phyloP scores from a whole-genome alignment of 2,888 invertebrate species.

The Bellardia bayeri region DNA sequence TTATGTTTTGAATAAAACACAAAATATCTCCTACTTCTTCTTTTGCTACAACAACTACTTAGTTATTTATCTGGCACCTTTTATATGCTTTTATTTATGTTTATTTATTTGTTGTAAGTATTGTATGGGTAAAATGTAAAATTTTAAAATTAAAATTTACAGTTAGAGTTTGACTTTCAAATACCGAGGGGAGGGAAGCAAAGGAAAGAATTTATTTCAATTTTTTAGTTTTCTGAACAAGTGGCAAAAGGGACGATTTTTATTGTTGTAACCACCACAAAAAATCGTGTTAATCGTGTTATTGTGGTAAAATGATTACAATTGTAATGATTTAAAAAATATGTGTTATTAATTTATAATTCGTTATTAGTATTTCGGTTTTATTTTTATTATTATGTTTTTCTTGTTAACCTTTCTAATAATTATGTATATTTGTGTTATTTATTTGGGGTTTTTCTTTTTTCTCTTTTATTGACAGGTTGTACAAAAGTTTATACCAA shows the following conservation, averaged over 20 bases:
- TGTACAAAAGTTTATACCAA: constrained; percentile 99
- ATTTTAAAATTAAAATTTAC: constrained; percentile 63
- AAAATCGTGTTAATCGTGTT: constrained; percentile 72
- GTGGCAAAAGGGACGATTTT: constrained; percentile 68
- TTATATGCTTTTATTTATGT: constrained; percentile 56
- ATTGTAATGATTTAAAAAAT: constrained; percentile 67
- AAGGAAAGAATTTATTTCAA: not conserved
- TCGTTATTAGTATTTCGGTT: constrained; percentile 42
- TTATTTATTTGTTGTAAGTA: constrained; percentile 48
- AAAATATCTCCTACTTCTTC: constrained; percentile 25
- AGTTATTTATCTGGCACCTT: constrained; percentile 57
- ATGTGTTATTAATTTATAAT: constrained; percentile 69
- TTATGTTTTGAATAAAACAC: not conserved
- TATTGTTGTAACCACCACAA: constrained; percentile 61
- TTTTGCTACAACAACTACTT: constrained; percentile 39
- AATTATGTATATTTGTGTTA: constrained; percentile 45
- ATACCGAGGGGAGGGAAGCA: not conserved
- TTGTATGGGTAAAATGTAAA: constrained; percentile 33
- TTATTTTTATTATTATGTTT: not conserved
- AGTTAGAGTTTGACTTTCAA: constrained; percentile 60
- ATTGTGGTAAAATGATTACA: constrained; percentile 69
- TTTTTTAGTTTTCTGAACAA: constrained; percentile 46
- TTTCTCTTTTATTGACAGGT: constrained; percentile 86
- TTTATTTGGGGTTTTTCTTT: constrained; percentile 45
- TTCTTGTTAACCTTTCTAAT: constrained; percentile 72